Conservation (phyloP, 2,113 vertebrate species). For the Sebastes fasciatus region DNA sequence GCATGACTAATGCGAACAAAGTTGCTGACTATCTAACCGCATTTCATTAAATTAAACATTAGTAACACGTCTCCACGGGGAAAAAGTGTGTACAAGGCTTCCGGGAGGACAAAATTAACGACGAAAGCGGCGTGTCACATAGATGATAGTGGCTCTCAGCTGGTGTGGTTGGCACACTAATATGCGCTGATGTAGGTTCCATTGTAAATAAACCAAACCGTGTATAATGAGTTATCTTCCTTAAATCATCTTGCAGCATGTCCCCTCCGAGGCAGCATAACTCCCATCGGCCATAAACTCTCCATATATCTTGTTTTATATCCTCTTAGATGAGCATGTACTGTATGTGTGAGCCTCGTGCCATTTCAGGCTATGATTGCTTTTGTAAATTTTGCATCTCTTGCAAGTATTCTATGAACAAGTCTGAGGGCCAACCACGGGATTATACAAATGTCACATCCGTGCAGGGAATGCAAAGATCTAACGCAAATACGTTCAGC, state of each 20-base stretch:
- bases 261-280: background rate
- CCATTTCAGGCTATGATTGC: background rate
- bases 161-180: background rate
- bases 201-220: background rate
- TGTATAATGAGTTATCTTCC: background rate
- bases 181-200: background rate
- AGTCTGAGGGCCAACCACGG: background rate
- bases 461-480: constrained; percentile 2
- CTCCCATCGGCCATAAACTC: background rate
- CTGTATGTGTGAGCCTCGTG: background rate
- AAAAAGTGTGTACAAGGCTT: background rate
- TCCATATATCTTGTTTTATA: background rate
- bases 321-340: background rate
- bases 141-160: background rate
- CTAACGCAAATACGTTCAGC: background rate
- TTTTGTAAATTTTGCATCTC: background rate
- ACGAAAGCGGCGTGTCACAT: background rate
- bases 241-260: background rate
- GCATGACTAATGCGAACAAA: background rate
- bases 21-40: constrained; percentile 1
- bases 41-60: constrained; percentile 2
- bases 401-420: background rate
- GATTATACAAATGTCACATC: background rate
- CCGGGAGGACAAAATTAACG: background rate
- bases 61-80: background rate